phyloP scores from a whole-genome alignment of 92 coral and sea anemone species.

The Epizoanthus scotinus region DNA sequence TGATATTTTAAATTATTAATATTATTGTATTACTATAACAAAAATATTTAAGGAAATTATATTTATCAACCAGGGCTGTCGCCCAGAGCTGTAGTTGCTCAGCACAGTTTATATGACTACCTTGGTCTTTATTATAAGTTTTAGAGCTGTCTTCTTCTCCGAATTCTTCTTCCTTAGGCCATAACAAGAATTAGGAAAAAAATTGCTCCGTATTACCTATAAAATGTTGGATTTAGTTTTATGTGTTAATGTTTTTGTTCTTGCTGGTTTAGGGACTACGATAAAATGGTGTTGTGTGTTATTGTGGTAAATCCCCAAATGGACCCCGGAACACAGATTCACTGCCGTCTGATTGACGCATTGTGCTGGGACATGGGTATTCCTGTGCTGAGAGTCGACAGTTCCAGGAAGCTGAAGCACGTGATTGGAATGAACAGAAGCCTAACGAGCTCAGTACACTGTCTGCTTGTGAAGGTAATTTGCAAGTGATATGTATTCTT shows the following conservation, averaged over 20 bases:
- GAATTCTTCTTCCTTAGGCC: too few relatives aligned
- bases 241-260: background rate
- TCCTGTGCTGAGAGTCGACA: slow-evolving; percentile 75
- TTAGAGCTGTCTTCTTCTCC: too few relatives aligned
- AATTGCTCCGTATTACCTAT: too few relatives aligned
- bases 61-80: too few relatives aligned
- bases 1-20: too few relatives aligned
- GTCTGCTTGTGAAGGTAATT: slow-evolving; percentile 82
- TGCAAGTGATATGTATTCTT: background rate
- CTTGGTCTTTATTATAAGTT: too few relatives aligned
- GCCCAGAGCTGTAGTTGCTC: too few relatives aligned
- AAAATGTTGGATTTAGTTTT: too few relatives aligned
- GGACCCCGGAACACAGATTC: slow-evolving; percentile 84
- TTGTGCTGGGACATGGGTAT: slow-evolving; percentile 89
- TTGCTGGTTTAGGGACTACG: slow-evolving; percentile 48
- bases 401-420: slow-evolving; percentile 63
- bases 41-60: too few relatives aligned
- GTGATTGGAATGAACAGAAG: slow-evolving; percentile 49
- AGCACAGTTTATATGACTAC: too few relatives aligned
- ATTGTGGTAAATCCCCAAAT: slow-evolving; percentile 71
- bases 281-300: slow-evolving; percentile 61
- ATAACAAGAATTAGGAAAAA: too few relatives aligned
- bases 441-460: slow-evolving; percentile 60
- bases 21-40: too few relatives aligned
- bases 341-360: slow-evolving; percentile 82